Base-by-base conservation (phyloP, 2,888 invertebrate genomes). In the Papilio protenor region DNA sequence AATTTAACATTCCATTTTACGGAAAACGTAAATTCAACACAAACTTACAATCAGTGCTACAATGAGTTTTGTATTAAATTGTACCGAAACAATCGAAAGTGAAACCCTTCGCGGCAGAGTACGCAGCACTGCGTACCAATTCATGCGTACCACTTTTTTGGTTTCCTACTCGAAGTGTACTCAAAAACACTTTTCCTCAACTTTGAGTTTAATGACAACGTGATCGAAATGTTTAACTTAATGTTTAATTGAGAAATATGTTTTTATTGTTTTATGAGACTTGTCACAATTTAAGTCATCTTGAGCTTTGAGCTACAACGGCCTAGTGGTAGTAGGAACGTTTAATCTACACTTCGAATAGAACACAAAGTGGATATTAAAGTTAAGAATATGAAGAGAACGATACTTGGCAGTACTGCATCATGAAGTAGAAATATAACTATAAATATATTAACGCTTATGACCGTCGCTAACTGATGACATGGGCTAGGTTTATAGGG, bases 131-230 rank as follows among this genome's bases (percentile, higher is more conserved):
- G 77, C 77, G 73, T 52, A 77, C 77, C 73, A 73, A 69, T 49
- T 77, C 12, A 77, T 73, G 77, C 77, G 77, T 73, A 73, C 52
- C 45, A 40, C 16, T 77, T 77, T 77, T 77, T 73, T 69, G 61
- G 59, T 47, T 27, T n/a, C 8, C 21, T 47, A 47, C 61, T 49
- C 61, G 5, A 71, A 71, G 47, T 61, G 61, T 76, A 76, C 49
- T 27, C 59, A 76, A 45, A 71, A 18, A 72, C 72, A 61, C 71
- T 76, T 76, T 76, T 76, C 64, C 55, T 55, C 40, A n/a, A 66
- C 40, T 33, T 66, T 52, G 12, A 12, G 16, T 40, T 66, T 66
- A 8, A n/a, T 64, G 61, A 64, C 61, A 40, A 33, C 33, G n/a
- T 69, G 45, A 69, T 69, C 66, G n/a, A 69, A 12, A 45, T 69